Percentiles rank a stretch among this genome's conserved stretches.
Evolutionary conservation across 2,888 invertebrate genomes (phyloP).

Genomic region (Camptogramma bilineatum): DNA sequence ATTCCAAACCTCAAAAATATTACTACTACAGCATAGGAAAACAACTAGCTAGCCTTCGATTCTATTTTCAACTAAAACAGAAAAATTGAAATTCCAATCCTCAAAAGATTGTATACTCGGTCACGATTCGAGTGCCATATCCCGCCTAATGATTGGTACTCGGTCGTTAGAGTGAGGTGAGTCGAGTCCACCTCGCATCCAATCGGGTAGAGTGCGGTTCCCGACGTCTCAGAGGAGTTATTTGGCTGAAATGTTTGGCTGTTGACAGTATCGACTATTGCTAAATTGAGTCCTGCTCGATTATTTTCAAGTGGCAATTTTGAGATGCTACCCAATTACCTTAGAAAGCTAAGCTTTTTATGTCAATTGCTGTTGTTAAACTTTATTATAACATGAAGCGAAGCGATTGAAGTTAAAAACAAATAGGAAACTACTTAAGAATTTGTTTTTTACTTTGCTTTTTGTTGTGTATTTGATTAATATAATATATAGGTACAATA

Average conservation of each 20-base stretch:
- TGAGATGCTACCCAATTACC: conserved; percentile 33
- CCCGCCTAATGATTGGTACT: conserved; percentile 27
- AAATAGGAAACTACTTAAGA: too few relatives aligned
- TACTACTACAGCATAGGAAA: too few relatives aligned
- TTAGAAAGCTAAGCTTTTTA: background rate
- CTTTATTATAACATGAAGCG: background rate
- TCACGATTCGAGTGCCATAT: conserved; percentile 16
- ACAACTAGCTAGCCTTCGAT: too few relatives aligned
- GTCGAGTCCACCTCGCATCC: conserved; percentile 72
- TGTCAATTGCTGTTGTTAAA: background rate
- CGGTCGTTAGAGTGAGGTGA: conserved; percentile 46
- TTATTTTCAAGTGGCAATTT: conserved; percentile 32
- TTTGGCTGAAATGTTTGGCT: conserved; percentile 78
- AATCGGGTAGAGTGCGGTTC: conserved; percentile 79
- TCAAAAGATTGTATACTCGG: conserved; percentile 12
- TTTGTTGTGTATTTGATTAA: too few relatives aligned
- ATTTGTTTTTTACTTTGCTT: too few relatives aligned
- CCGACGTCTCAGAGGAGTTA: conserved; percentile 66
- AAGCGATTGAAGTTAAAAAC: too few relatives aligned
- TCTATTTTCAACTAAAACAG: background rate
- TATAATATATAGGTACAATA: too few relatives aligned
- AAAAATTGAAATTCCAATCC: conserved; percentile 2
- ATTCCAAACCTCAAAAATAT: too few relatives aligned
- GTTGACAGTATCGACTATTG: conserved; percentile 68
- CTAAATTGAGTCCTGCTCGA: conserved; percentile 50